Percentiles rank a stretch among this genome's conserved stretches.
phyloP scores from a whole-genome alignment of 2,113 vertebrate species.

The Takifugu flavidus region DNA sequence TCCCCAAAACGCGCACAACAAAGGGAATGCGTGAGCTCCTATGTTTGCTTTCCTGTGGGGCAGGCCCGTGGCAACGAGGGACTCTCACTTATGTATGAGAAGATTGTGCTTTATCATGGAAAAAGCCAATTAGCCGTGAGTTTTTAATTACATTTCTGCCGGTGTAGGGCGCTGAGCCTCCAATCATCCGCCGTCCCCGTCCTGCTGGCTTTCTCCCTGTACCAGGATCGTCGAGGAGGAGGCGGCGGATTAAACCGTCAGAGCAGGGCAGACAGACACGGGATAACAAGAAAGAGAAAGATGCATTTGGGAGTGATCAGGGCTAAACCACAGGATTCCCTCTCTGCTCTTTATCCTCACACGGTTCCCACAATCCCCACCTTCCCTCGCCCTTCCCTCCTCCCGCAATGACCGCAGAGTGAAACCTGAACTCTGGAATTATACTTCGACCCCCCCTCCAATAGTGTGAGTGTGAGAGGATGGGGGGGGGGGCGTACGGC shows the following conservation, averaged over 20 bases:
- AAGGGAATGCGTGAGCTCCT: slow-evolving; percentile 51
- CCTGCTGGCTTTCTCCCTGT: slow-evolving; percentile 39
- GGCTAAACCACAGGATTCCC: slow-evolving; percentile 58
- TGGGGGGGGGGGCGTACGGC: slow-evolving; percentile 29
- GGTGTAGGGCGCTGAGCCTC: slow-evolving; percentile 39
- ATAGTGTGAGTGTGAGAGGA: slow-evolving; percentile 58
- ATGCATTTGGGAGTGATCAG: slow-evolving; percentile 59
- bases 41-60: slow-evolving; percentile 55
- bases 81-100: slow-evolving; percentile 56
- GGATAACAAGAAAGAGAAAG: slow-evolving; percentile 59
- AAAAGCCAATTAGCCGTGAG: slow-evolving; percentile 67
- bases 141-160: slow-evolving; percentile 68
- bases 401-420: slow-evolving; percentile 65
- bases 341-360: slow-evolving; percentile 63
- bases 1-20: slow-evolving; percentile 53
- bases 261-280: slow-evolving; percentile 30
- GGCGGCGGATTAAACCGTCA: slow-evolving; percentile 54
- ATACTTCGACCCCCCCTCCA: slow-evolving; percentile 30
- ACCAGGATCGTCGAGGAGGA: slow-evolving; percentile 27
- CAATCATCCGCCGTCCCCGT: slow-evolving; percentile 45
- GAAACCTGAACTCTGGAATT: slow-evolving; percentile 76
- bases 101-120: slow-evolving; percentile 68
- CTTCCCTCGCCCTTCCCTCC: slow-evolving; percentile 46
- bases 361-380: slow-evolving; percentile 63
- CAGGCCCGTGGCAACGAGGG: slow-evolving; percentile 55